Evolutionary conservation across 2,113 vertebrate species (phyloP).

Genomic region (Corydoras maculifer): DNA sequence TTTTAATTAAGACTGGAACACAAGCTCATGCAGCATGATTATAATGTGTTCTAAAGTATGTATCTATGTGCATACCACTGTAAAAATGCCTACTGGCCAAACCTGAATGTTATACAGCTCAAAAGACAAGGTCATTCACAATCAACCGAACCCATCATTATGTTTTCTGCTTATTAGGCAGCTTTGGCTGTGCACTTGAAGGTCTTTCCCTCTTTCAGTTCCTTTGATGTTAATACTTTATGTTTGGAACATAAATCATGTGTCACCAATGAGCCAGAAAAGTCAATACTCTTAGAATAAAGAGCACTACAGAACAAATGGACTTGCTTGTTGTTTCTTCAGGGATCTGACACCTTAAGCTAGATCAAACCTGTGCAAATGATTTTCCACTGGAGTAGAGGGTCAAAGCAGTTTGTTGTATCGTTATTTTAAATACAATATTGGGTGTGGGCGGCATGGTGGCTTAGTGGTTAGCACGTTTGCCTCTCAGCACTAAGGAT

Average conservation of each 20-base stretch:
- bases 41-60: not conserved
- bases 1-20: too few species aligned
- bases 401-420: too few species aligned
- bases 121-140: constrained; percentile 2
- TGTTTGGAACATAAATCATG: not conserved
- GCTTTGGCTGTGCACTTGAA: constrained; percentile 16
- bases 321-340: too few species aligned
- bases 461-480: too few species aligned
- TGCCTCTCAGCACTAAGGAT: too few species aligned
- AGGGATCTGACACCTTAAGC: too few species aligned
- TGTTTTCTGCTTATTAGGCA: constrained; percentile 15
- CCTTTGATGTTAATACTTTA: constrained; percentile 9
- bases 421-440: too few species aligned
- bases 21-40: not conserved
- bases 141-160: constrained; percentile 21
- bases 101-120: not conserved
- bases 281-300: not conserved
- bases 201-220: constrained; percentile 20
- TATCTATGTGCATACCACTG: not conserved
- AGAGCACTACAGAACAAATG: too few species aligned
- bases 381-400: too few species aligned
- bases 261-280: not conserved
- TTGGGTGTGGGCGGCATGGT: too few species aligned
- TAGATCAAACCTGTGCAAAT: too few species aligned
- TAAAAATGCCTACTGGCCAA: not conserved